Evolutionary conservation across 1,140 invertebrate species (phyloP), one percentile per base, ranked within the genome.

Genomic region (Neodiprion virginianus): DNA sequence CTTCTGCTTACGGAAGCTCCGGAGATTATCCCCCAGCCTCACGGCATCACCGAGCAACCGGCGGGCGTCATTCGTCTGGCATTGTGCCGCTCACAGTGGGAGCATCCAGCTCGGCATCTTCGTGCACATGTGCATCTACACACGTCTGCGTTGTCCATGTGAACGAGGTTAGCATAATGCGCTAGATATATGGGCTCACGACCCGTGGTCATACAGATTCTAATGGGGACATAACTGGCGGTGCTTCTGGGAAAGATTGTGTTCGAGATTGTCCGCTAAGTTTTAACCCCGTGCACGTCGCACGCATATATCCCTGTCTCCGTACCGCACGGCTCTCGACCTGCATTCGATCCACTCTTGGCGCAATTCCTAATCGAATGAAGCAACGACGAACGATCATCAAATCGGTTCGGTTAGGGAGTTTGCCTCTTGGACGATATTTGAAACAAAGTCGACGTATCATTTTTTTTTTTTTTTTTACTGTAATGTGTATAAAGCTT

Each of bases 131-230:
- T 23, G 69, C 61, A 72, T 72, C 66, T 65, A 68, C 65, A 7
- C 61, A 76, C 68, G 79, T 78, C 79, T 76, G 72, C 76, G 14
- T 68, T 74, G 74, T 78, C 76, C 78, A 78, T 80, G 78, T 79
- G 79, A 78, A 78, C 79, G 77, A 53, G 50, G 50, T 80, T 78
- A 71, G 72, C 66, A 74, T 72, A 76, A 48, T 74, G 47, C 66
- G 28, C 17, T 79, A 82, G 82, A 85, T 83, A 84, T 84, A 83
- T 83, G 82, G 80, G 82, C 83, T 82, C 83, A 85, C 80, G 84
- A 84, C 83, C 82, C 79, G 75, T 75, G 76, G 78, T 79, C 75
- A 77, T 79, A 78, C 79, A 76, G 80, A 80, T 82, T 82, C 80
- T 78, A 80, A 84, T 83, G 82, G 78, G 81, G 82, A 82, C 80